Evolutionary conservation across 1,140 invertebrate genomes (phyloP), one percentile per base, ranked within the genome.

Genomic region (Cydia pomonella): DNA sequence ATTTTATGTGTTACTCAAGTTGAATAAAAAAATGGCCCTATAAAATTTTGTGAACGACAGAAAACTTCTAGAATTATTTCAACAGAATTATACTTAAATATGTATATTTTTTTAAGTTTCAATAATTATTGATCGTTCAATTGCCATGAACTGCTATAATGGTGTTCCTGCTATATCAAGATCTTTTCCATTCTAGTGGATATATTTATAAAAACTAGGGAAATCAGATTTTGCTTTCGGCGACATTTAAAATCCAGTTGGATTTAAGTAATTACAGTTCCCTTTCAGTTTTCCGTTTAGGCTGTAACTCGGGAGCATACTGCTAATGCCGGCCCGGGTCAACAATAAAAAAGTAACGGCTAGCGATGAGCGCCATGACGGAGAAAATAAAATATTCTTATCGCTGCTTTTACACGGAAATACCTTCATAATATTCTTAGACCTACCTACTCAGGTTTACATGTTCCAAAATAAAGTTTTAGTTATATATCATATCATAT

Each of bases 331-430:
- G 75, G 82, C 75, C 73, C 73, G 78, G 80, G 75, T 77, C 76
- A 79, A 82, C 84, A 85, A 81, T 89, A 87, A 88, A 85, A 86
- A 90, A 86, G 88, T 90, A 90, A 84, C 85, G 80, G 81, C 79
- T 72, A 80, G 79, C 77, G 80, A 69, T 69, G 77, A 79, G 78
- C 78, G 77, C 80, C 80, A 83, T 76, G 77, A 75, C 77, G 79
- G 74, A 80, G 82, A 84, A 85, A 86, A 84, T 89, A 87, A 87
- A 87, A 84, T 84, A 75, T 81, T 83, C 82, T 89, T 89, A 89
- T 87, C 85, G 83, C 82, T 81, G 78, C 80, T 69, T n/a, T 38
- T 33, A 13, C 63, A 64, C 23, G 63, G 16, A 27, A 29, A 64
- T 64, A 33, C 64, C 29, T 33, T 33, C 64, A 25, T 13, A 69